Conservation (phyloP, 2,113 vertebrate genomes). For the Triplophysa tibetana region DNA sequence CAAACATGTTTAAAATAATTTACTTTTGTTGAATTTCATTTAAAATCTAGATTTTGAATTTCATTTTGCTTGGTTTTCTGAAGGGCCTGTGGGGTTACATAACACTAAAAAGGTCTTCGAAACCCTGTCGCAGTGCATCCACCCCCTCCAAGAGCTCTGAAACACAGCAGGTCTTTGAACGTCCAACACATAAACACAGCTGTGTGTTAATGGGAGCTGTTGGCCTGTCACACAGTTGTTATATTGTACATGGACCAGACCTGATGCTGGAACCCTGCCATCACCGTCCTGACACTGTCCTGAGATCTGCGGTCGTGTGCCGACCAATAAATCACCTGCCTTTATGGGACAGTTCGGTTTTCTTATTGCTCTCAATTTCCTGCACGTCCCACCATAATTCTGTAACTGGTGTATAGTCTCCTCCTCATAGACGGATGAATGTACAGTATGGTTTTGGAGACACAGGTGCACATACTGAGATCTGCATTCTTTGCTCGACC, state of each 20-base stretch:
- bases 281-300: constrained; percentile 23
- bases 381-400: constrained; percentile 18
- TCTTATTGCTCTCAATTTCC: constrained; percentile 36
- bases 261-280: constrained; percentile 20
- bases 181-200: constrained; percentile 49
- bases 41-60: no score
- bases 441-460: neutral
- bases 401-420: neutral
- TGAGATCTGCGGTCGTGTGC: constrained; percentile 19
- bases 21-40: no score
- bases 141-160: constrained; percentile 18
- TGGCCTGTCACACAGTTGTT: constrained; percentile 25
- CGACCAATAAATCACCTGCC: constrained; percentile 17
- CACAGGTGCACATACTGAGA: neutral
- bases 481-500: neutral
- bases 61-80: no score
- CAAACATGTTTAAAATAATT: no score
- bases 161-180: constrained; percentile 40
- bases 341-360: constrained; percentile 34
- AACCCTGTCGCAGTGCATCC: neutral
- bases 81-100: no score
- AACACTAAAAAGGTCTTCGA: no score
- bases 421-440: neutral
- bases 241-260: constrained; percentile 30
- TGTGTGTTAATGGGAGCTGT: constrained; percentile 45